A percentile compares a stretch with the other conserved stretches of the same genome.
These are phyloP conservation scores for Aphelenchoides fujianensis DNA, from an alignment of 1,140 invertebrate species.

Conservation along the genomic window DNA sequence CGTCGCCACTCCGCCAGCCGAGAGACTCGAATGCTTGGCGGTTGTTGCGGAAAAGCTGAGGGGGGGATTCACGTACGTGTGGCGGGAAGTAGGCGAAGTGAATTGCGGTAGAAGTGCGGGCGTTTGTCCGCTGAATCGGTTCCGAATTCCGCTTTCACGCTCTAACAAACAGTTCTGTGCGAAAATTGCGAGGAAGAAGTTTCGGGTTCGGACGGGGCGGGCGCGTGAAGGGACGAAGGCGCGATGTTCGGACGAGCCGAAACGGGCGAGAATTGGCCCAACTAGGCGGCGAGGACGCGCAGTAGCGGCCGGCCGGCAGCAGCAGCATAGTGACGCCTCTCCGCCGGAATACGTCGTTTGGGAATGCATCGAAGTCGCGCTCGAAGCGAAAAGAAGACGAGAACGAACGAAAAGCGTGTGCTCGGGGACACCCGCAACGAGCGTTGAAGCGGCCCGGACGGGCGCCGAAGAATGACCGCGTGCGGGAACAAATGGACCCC, in stretches of 20 bases:
- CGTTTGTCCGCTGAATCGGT: background rate
- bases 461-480: too few relatives aligned
- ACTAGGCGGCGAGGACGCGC: background rate
- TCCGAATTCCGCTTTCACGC: background rate
- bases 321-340: background rate
- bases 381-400: background rate
- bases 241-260: background rate
- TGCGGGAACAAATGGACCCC: constrained; percentile 1
- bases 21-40: too few relatives aligned
- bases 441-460: too few relatives aligned
- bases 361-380: background rate
- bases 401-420: background rate
- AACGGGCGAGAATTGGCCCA: background rate
- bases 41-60: too few relatives aligned
- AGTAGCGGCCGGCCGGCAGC: too few relatives aligned
- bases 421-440: too few relatives aligned
- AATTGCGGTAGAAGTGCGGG: background rate
- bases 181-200: constrained; percentile 5
- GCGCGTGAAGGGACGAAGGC: too few relatives aligned
- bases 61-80: background rate
- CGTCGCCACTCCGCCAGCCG: too few relatives aligned
- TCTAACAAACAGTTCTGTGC: background rate
- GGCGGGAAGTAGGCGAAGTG: background rate
- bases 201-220: too few relatives aligned
- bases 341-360: background rate